Evolutionary conservation across 2,888 invertebrate genomes (phyloP).

Genomic region (Parthenolecanium corni): DNA sequence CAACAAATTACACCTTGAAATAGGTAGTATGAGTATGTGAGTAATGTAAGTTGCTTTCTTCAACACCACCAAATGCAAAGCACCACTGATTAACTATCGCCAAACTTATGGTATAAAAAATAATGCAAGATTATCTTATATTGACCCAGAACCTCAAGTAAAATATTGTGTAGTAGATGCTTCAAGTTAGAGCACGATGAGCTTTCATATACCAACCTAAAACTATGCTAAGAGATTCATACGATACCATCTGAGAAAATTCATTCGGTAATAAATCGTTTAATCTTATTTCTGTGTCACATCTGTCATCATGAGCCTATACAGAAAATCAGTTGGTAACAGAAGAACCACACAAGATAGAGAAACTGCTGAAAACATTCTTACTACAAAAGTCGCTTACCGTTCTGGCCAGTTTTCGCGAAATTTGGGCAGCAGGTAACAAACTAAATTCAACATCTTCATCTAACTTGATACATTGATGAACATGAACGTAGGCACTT

Average conservation of each 20-base stretch:
- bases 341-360: background rate
- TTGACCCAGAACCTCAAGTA: no score
- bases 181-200: no score
- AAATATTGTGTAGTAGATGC: no score
- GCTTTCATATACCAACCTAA: slow-evolving; percentile 55
- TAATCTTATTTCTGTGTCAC: slow-evolving; percentile 58
- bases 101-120: no score
- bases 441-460: slow-evolving; percentile 63
- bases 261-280: slow-evolving; percentile 71
- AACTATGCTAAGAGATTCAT: slow-evolving; percentile 72
- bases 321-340: slow-evolving; percentile 2
- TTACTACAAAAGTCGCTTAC: slow-evolving; percentile 40
- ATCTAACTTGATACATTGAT: slow-evolving; percentile 84
- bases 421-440: slow-evolving; percentile 48
- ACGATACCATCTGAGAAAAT: slow-evolving; percentile 59
- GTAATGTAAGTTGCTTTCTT: no score
- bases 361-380: background rate
- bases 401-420: slow-evolving; percentile 61
- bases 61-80: no score
- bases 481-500: slow-evolving; percentile 84
- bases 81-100: no score
- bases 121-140: no score
- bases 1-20: no score
- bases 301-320: slow-evolving; percentile 62
- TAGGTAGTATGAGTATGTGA: no score